Conservation (phyloP, 1,140 invertebrate genomes). For the Diplogasteroides magnus region DNA sequence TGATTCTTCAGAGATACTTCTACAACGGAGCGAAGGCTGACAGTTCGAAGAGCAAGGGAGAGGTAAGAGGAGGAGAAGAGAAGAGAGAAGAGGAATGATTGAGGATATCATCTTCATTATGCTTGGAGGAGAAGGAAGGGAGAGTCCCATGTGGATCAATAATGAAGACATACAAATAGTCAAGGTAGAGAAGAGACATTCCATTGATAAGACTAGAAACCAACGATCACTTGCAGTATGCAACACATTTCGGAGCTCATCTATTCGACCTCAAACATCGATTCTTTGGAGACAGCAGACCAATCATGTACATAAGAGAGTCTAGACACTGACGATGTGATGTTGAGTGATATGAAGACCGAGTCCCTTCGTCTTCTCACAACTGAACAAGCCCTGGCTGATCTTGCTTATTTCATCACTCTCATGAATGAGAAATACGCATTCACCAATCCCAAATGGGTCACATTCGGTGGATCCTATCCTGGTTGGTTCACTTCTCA, state of each 20-base stretch:
- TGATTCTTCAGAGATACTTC: background rate
- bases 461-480: constrained; percentile 87
- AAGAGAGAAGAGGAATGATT: constrained; percentile 36
- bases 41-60: background rate
- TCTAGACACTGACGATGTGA: background rate
- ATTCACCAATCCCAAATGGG: constrained; percentile 67
- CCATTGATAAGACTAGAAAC: background rate
- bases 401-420: constrained; percentile 40
- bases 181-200: background rate
- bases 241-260: constrained; percentile 71
- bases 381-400: constrained; percentile 43
- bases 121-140: constrained; percentile 35
- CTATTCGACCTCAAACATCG: constrained; percentile 83
- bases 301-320: constrained; percentile 65
- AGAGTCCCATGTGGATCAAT: constrained; percentile 11
- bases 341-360: constrained; percentile 33
- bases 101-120: constrained; percentile 33
- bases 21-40: background rate
- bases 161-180: too few species aligned
- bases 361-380: constrained; percentile 41
- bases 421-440: constrained; percentile 32
- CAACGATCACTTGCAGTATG: constrained; percentile 72
- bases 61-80: constrained; percentile 47
- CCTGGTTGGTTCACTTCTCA: constrained; percentile 32
- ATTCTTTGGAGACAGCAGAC: constrained; percentile 85